Evolutionary conservation across 2,113 vertebrate genomes (phyloP).

Genomic region (Synodontis membranacea): DNA sequence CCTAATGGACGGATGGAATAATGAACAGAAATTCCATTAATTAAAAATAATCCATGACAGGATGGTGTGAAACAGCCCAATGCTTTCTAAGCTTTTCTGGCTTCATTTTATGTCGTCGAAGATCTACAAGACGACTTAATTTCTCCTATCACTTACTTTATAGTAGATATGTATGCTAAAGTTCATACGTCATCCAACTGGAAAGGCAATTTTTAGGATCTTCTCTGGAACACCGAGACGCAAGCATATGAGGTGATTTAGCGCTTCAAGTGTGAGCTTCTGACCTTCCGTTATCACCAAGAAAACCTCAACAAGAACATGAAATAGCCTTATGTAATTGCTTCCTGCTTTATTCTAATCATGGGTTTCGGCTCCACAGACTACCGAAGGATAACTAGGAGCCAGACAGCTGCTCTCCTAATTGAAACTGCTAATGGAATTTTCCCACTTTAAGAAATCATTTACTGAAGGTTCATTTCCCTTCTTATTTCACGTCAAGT

Average conservation of each 20-base stretch:
- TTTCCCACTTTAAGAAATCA: constrained; percentile 17
- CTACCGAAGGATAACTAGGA: constrained; percentile 13
- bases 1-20: too few relatives aligned
- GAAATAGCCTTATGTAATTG: constrained; percentile 7
- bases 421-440: constrained; percentile 9
- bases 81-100: background rate
- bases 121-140: background rate
- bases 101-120: background rate
- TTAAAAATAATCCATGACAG: background rate
- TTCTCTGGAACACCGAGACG: too few relatives aligned
- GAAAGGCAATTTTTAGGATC: background rate
- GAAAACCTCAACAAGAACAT: background rate
- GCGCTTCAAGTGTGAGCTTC: background rate
- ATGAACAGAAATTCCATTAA: too few relatives aligned
- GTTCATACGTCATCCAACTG: background rate
- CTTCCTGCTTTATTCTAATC: constrained; percentile 14
- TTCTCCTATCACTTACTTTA: background rate
- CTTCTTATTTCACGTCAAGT: background rate
- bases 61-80: background rate
- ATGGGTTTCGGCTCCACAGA: background rate
- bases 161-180: constrained; percentile 21
- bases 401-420: background rate
- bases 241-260: background rate
- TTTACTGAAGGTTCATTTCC: constrained; percentile 3
- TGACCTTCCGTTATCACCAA: constrained; percentile 13